These are phyloP conservation scores for Campodea augens DNA, from an alignment of 1,140 invertebrate genomes.

Conservation along the genomic window DNA sequence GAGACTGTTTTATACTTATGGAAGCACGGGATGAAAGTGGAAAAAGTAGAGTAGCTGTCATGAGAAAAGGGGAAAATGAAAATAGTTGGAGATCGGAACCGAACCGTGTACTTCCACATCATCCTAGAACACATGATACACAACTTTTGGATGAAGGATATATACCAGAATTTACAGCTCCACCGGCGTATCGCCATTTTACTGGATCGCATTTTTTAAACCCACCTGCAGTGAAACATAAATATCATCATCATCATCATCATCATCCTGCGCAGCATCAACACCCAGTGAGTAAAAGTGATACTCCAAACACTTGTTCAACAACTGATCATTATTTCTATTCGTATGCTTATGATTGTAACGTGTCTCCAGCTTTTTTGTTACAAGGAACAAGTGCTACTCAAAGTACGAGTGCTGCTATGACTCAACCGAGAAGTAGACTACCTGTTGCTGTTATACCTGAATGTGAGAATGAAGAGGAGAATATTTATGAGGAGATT, in stretches of 20 bases:
- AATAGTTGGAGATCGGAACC: too few relatives aligned
- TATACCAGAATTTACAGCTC: too few relatives aligned
- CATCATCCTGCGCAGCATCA: neutral
- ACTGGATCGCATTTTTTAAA: too few relatives aligned
- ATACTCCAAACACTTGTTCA: too few relatives aligned
- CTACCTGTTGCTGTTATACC: neutral
- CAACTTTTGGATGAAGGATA: too few relatives aligned
- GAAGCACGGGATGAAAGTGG: neutral
- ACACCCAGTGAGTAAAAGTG: too few relatives aligned
- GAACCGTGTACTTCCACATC: too few relatives aligned
- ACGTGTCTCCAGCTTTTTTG: slow-evolving; percentile 1
- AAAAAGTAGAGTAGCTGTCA: neutral
- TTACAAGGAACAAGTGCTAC: slow-evolving; percentile 1
- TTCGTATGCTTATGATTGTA: slow-evolving; percentile 4
- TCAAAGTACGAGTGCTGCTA: slow-evolving; percentile 1
- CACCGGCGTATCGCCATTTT: too few relatives aligned
- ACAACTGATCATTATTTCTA: slow-evolving; percentile 1
- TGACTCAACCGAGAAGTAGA: neutral
- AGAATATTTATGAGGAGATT: slow-evolving; percentile 78
- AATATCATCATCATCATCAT: neutral
- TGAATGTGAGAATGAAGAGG: slow-evolving; percentile 42
- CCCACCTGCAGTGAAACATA: slow-evolving; percentile 14
- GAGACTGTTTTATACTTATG: neutral
- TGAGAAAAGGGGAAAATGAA: too few relatives aligned
- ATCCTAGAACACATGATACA: too few relatives aligned